Base-by-base conservation (phyloP, 92 coral and sea anemone genomes). In the Galaxea fascicularis region DNA sequence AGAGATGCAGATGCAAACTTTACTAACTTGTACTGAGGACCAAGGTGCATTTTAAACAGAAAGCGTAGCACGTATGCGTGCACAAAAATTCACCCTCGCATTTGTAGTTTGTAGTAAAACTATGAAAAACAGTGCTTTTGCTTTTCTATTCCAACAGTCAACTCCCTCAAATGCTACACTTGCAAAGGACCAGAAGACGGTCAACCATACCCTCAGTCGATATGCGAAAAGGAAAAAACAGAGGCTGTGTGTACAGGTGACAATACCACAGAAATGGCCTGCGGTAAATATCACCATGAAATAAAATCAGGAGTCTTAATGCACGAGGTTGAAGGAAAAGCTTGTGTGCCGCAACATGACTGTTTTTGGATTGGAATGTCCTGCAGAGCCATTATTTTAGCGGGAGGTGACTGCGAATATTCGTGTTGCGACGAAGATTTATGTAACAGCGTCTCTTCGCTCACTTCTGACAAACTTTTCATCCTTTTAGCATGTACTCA, bases 141-240 rank as follows among this genome's bases (percentile, higher is more conserved):
- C 5, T 29, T 64, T 12, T 63, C 73, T 78, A 14, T 24, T 4
- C 63, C 45, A 6, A 13, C 21, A 82, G 86, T 26, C 1, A 71
- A 27, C n/a, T 56, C 47, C 71, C 78, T 82, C 18, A 69, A 60
- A 22, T 82, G 86, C 39, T 82, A 70, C 70, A 11, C 24, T 24
- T 82, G 86, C 45, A 69, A 82, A 18, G 86, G 86, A 16, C 78
- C 86, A 22, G 86, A 82, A 20, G 78, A 82, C 45, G 86, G 86
- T 9, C 78, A 69, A 13, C 70, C 86, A 8, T 82, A 82, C 44
- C 86, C 86, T 3, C 54, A 25, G 27, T 56, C 52, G 26, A 56
- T 41, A 57, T 82, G 86, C 53, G 86, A 82, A 82, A 45, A 41
- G 10, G 86, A 82, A 11, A 24, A 39, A 26, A 57, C 29, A 26